Conservation (phyloP, 2,113 vertebrate genomes). For the Clarias magur region DNA sequence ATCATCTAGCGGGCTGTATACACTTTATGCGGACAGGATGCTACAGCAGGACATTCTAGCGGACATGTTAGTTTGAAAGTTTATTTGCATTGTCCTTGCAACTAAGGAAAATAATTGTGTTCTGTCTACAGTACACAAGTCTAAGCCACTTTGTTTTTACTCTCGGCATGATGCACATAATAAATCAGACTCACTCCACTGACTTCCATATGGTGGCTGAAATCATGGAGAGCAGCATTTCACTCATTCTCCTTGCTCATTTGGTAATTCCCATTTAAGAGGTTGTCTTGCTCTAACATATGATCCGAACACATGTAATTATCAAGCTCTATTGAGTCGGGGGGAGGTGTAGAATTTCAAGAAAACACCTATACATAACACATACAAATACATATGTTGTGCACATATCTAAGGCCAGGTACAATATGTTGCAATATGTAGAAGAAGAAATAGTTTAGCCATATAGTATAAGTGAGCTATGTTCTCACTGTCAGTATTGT, state of each 20-base stretch:
- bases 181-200: constrained; percentile 29
- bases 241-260: constrained; percentile 12
- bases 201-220: constrained; percentile 36
- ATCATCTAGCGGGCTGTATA: not conserved
- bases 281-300: not conserved
- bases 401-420: not conserved
- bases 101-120: constrained; percentile 16
- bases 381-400: not conserved
- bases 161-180: constrained; percentile 31
- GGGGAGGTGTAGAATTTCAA: not conserved
- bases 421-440: not conserved
- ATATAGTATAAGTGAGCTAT: not conserved
- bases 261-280: constrained; percentile 1
- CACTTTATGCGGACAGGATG: not conserved
- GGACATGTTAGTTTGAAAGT: not conserved
- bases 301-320: constrained; percentile 18
- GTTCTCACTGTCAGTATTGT: not conserved
- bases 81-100: constrained; percentile 9
- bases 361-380: not conserved
- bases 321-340: constrained; percentile 20
- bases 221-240: constrained; percentile 24
- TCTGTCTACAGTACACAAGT: not conserved
- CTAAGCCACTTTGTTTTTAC: constrained; percentile 11
- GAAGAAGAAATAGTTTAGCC: not conserved
- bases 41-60: not conserved